Base-by-base conservation (phyloP, 2,797 vertebrate genomes). In the Cyprinodon diabolis region DNA sequence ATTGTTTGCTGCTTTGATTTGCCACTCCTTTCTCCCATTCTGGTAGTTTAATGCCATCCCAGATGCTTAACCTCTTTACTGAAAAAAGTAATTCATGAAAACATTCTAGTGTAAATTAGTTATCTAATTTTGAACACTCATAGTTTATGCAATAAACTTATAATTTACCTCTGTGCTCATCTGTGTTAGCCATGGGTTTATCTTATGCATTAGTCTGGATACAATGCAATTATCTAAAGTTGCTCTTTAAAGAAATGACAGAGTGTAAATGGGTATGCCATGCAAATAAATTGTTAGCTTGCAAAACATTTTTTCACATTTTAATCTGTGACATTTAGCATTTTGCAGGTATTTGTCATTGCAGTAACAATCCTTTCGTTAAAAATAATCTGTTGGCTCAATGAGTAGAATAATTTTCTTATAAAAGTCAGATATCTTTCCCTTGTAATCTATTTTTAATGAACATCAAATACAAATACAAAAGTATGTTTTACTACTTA, bases 31-130 rank as follows among this genome's bases (percentile, higher is more conserved):
- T 40, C 79, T 84, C 79, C 78, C 69, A 85, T 85, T 82, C 81
- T 68, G 79, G 84, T 90, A 72, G 74, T 86, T 88, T 89, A 90
- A 92, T 90, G 85, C 91, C 91, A 87, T 83, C 80, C 73, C 87
- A 90, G 81, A 92, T 90, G 83, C 84, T 89, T 86, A 79, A 81
- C 78, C 80, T 85, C 79, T 86, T 87, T 85, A 78, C 84, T 84
- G 70, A 51, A 69, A 71, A 71, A 77, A 68, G 87, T 84, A 81
- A 87, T 80, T 86, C 67, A 85, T 78, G 8, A 21, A 74, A 84
- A 75, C 62, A 74, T 74, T 56, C 80, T 12, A 40, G 72, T 80
- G 78, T 79, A 86, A 87, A 89, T 84, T 43, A 82, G 84, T 91
- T 86, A 76, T 81, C 86, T 90, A 84, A 84, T 55, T 66, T 77